Conservation (phyloP, 1,140 invertebrate genomes). For the Caenorhabditis latens region DNA sequence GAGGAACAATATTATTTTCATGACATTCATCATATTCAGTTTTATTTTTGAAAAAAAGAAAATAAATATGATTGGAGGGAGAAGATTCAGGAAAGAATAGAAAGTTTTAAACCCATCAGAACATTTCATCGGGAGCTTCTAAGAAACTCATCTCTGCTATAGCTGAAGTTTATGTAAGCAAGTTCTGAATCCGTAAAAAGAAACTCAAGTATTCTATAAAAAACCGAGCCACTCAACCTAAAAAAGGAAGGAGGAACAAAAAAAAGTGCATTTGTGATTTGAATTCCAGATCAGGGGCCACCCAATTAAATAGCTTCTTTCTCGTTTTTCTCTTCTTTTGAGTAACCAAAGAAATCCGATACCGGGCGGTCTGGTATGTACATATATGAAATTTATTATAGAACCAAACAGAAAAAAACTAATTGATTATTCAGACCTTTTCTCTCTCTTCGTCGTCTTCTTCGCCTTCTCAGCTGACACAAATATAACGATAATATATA, state of each 20-base stretch:
- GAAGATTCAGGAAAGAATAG: too few species aligned
- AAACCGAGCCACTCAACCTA: too few species aligned
- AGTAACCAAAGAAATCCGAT: background rate
- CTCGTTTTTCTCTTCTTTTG: background rate
- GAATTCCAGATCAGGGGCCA: background rate
- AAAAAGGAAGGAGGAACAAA: background rate
- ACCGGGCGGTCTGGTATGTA: background rate
- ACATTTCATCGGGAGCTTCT: too few species aligned
- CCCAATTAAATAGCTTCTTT: background rate
- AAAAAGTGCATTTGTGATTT: background rate
- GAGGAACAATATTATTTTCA: conserved; percentile 20
- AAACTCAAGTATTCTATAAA: too few species aligned
- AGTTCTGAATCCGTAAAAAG: too few species aligned
- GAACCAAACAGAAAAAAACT: background rate
- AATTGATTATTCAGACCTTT: conserved; percentile 17
- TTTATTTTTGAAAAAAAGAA: background rate
- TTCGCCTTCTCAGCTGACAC: conserved; percentile 10
- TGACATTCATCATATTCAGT: conserved; percentile 1
- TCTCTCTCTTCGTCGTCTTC: background rate
- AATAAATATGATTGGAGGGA: background rate
- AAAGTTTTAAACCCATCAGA: too few species aligned
- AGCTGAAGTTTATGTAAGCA: too few species aligned
- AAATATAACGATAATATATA: conserved; percentile 40
- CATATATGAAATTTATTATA: background rate
- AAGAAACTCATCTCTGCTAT: too few species aligned